These are phyloP conservation scores for Yasuhikotakia modesta DNA, from an alignment of 2,797 vertebrate species.

Conservation along the genomic window DNA sequence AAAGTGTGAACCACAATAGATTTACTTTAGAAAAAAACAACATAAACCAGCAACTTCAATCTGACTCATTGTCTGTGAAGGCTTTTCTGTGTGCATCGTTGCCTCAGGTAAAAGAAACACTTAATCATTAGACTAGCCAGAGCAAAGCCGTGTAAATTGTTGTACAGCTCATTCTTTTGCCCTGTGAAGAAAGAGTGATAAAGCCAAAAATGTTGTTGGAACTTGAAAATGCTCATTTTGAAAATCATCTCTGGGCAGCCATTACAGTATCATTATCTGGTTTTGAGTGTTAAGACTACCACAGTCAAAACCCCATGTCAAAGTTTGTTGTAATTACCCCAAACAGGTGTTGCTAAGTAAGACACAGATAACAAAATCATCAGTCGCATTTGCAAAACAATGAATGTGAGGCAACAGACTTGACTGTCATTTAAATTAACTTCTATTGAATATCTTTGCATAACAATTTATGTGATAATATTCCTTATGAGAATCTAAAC, in stretches of 20 bases:
- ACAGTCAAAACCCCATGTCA: constrained; percentile 71
- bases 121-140: constrained; percentile 19
- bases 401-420: constrained; percentile 73
- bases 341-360: constrained; percentile 77
- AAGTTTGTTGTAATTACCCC: constrained; percentile 76
- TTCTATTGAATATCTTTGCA: constrained; percentile 77
- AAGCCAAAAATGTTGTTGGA: constrained; percentile 5
- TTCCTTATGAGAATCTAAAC: constrained; percentile 63
- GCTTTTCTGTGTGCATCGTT: background rate
- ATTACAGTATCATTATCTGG: constrained; percentile 49
- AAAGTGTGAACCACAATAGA: constrained; percentile 1
- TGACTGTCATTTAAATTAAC: constrained; percentile 73
- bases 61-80: constrained; percentile 20
- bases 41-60: constrained; percentile 19
- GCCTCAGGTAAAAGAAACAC: constrained; percentile 14
- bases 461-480: constrained; percentile 75
- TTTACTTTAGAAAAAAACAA: constrained; percentile 7
- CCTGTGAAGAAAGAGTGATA: background rate
- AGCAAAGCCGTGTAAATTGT: constrained; percentile 4
- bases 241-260: constrained; percentile 52
- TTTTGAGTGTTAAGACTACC: constrained; percentile 63
- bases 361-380: constrained; percentile 74
- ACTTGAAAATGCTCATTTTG: constrained; percentile 27
- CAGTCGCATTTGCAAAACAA: constrained; percentile 79
- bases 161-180: background rate